phyloP scores from a whole-genome alignment of 2,797 vertebrate genomes.

The Oreochromis grahami region DNA sequence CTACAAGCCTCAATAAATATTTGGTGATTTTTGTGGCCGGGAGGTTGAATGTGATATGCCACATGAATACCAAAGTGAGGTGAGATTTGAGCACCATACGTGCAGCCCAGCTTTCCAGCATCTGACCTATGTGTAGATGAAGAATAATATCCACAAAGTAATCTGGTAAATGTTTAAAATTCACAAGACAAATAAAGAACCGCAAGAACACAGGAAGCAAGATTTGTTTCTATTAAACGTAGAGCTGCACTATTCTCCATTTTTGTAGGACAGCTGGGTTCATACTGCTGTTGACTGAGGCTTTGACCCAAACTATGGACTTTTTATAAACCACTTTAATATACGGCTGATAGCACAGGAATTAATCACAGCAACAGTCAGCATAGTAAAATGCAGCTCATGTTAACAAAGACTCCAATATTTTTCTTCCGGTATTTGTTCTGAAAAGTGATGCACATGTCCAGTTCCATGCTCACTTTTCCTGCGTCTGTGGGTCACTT shows the following conservation, averaged over 20 bases:
- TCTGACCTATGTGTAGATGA: neutral
- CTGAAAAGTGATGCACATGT: neutral
- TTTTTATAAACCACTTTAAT: constrained; percentile 15
- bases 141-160: neutral
- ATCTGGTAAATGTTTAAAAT: neutral
- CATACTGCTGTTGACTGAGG: neutral
- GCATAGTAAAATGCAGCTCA: neutral
- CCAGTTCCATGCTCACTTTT: neutral
- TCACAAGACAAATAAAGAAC: neutral
- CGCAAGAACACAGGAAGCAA: neutral
- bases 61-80: constrained; percentile 26
- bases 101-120: neutral
- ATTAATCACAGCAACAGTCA: neutral
- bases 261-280: constrained; percentile 11
- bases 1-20: constrained; percentile 65
- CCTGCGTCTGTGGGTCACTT: neutral
- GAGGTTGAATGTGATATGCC: constrained; percentile 49
- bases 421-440: neutral
- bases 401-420: neutral
- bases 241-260: neutral
- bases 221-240: neutral
- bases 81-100: constrained; percentile 20
- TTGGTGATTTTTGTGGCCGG: constrained; percentile 58
- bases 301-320: neutral
- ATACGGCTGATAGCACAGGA: neutral